Evolutionary conservation across 2,888 invertebrate genomes (phyloP).

Genomic region (Diabrotica balteata): DNA sequence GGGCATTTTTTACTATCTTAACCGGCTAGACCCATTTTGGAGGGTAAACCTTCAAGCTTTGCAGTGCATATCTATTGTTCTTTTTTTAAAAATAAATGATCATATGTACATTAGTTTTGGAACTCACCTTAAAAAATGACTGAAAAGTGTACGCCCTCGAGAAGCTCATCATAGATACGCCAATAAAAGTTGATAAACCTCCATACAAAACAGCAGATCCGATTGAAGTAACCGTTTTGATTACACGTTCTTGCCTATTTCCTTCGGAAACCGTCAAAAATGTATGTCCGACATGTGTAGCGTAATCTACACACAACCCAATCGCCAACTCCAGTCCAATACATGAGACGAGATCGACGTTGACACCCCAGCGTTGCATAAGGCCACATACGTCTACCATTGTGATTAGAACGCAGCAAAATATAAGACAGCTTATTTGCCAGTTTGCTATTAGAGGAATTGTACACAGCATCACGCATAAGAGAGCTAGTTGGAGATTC

Average conservation of each 20-base stretch:
- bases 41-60: too few species aligned
- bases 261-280: conserved; percentile 72
- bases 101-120: too few species aligned
- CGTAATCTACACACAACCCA: conserved; percentile 84
- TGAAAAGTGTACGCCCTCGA: conserved; percentile 80
- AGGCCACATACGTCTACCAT: conserved; percentile 77
- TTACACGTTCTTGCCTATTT: conserved; percentile 65
- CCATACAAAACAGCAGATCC: conserved; percentile 81
- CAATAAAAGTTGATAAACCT: conserved; percentile 78
- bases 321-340: conserved; percentile 82
- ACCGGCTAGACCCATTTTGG: too few species aligned
- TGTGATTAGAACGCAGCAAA: conserved; percentile 76
- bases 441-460: conserved; percentile 77
- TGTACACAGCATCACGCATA: conserved; percentile 83
- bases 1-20: too few species aligned
- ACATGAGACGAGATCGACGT: conserved; percentile 80
- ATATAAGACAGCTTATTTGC: conserved; percentile 80
- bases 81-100: too few species aligned
- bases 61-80: too few species aligned
- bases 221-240: conserved; percentile 73
- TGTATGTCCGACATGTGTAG: conserved; percentile 82
- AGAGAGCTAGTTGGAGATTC: conserved; percentile 76
- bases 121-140: conserved; percentile 70
- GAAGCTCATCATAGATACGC: conserved; percentile 72
- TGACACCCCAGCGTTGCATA: conserved; percentile 83